Percentiles rank a stretch among this genome's conserved stretches.
phyloP scores from a whole-genome alignment of 2,888 invertebrate species.

The Pseudococcus viburni region DNA sequence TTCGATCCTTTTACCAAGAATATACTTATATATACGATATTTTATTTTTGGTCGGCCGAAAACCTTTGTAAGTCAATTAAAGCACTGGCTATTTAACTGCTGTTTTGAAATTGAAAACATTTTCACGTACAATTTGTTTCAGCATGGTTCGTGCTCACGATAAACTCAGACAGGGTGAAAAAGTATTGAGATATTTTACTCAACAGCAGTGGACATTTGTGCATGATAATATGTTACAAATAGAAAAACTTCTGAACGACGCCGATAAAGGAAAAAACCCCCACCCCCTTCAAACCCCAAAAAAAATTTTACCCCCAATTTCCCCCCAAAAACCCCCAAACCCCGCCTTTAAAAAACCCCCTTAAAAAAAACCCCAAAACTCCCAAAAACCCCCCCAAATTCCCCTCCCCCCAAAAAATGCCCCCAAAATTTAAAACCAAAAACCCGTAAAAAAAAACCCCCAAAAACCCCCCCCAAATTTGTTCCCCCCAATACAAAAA shows the following conservation, averaged over 20 bases:
- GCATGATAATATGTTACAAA: neutral
- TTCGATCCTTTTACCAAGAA: neutral
- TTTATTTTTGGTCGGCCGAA: neutral
- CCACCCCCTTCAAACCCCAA: too few relatives aligned
- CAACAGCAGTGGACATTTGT: neutral
- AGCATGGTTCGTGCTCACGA: neutral
- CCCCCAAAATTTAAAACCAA: too few relatives aligned
- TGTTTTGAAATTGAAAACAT: neutral
- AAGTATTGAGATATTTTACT: neutral
- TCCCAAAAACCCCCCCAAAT: too few relatives aligned
- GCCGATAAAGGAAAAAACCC: too few relatives aligned
- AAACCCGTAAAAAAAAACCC: too few relatives aligned
- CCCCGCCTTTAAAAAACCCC: too few relatives aligned
- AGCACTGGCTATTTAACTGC: neutral
- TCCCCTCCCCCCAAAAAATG: too few relatives aligned
- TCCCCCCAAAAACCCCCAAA: too few relatives aligned
- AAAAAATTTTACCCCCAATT: too few relatives aligned
- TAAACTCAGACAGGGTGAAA: neutral
- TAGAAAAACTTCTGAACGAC: neutral
- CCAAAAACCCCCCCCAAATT: too few relatives aligned
- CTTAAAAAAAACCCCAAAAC: too few relatives aligned
- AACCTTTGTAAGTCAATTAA: neutral
- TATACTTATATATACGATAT: neutral
- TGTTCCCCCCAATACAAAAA: too few relatives aligned
- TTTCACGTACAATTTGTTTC: neutral